Evolutionary conservation across 1,140 invertebrate species (phyloP).

Genomic region (Oryctes rhinoceros): DNA sequence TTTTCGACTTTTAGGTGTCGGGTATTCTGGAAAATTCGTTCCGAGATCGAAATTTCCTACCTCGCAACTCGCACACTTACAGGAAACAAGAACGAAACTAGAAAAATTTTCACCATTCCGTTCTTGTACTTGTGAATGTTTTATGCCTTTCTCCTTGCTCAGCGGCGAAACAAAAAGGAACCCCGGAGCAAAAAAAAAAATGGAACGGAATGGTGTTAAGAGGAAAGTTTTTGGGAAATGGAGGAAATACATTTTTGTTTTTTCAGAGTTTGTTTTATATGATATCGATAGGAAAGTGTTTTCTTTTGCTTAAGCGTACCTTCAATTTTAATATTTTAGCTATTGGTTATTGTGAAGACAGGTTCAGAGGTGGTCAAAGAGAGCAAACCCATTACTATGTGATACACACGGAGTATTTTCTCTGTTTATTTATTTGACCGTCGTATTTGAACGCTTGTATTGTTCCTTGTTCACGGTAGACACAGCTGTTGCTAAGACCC

Average conservation of each 20-base stretch:
- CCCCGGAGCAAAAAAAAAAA: neutral
- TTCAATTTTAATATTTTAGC: neutral
- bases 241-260: neutral
- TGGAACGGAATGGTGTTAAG: neutral
- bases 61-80: neutral
- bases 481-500: neutral
- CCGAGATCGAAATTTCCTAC: neutral
- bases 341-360: too few species aligned
- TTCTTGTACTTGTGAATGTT: conserved; percentile 4
- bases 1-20: conserved; percentile 21
- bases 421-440: too few species aligned
- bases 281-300: neutral
- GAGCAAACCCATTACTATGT: too few species aligned
- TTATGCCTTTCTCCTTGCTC: neutral
- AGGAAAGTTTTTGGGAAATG: neutral
- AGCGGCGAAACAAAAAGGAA: neutral
- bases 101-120: neutral
- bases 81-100: neutral
- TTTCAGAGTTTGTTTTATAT: neutral
- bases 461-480: neutral
- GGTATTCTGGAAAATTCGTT: conserved; percentile 6
- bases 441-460: too few species aligned
- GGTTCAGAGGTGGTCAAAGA: too few species aligned
- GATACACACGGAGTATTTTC: too few species aligned
- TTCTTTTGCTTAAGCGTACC: neutral